Evolutionary conservation across 1,140 invertebrate genomes (phyloP).

Genomic region (Patella vulgata): DNA sequence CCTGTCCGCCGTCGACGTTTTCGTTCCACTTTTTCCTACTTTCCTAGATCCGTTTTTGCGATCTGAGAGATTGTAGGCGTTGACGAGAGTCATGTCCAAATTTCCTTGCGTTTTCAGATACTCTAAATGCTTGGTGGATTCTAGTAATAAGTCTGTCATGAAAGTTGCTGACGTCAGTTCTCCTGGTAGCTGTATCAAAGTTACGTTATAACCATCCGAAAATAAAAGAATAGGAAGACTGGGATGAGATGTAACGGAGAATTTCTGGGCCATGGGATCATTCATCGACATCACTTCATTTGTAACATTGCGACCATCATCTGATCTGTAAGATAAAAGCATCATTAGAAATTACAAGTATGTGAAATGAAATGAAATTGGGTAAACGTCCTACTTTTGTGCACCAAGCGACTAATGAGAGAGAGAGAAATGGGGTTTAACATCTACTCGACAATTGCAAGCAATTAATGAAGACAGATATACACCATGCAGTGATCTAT

Average conservation of each 20-base stretch:
- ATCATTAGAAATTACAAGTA: background rate
- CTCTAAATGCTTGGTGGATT: slow-evolving; percentile 52
- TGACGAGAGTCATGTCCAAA: slow-evolving; percentile 44
- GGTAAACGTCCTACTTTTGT: too few relatives aligned
- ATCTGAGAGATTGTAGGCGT: slow-evolving; percentile 45
- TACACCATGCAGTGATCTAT: too few relatives aligned
- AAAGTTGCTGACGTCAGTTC: slow-evolving; percentile 48
- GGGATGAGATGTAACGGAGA: slow-evolving; percentile 62
- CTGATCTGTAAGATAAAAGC: slow-evolving; percentile 13
- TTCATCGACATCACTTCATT: slow-evolving; percentile 17
- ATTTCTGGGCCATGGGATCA: slow-evolving; percentile 51
- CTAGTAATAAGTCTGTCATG: slow-evolving; percentile 52
- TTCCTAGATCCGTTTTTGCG: background rate
- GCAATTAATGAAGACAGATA: too few relatives aligned
- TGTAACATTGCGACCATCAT: slow-evolving; percentile 16
- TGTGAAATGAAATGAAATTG: too few relatives aligned
- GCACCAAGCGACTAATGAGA: too few relatives aligned
- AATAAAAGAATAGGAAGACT: slow-evolving; percentile 61
- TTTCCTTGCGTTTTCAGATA: slow-evolving; percentile 26
- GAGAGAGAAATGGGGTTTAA: too few relatives aligned
- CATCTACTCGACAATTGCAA: too few relatives aligned
- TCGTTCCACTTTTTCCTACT: slow-evolving; percentile 3
- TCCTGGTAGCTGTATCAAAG: slow-evolving; percentile 47
- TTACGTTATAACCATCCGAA: slow-evolving; percentile 65
- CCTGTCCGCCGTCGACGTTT: slow-evolving; percentile 8